Conservation (phyloP, 2,113 vertebrate genomes). For the Nanger granti region DNA sequence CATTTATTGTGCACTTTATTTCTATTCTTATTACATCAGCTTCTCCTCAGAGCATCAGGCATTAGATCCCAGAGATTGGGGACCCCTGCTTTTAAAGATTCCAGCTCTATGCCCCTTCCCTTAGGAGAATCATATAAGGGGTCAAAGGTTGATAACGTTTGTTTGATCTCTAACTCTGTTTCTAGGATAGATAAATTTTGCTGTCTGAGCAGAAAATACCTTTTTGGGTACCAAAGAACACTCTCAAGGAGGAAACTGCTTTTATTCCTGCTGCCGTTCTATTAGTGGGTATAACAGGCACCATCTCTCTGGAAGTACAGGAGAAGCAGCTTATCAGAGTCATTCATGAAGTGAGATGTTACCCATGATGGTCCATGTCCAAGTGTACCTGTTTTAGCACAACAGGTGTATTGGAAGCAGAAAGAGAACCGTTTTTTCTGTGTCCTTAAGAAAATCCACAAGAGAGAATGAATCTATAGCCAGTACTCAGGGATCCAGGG, state of each 20-base stretch:
- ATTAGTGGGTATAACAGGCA: no score
- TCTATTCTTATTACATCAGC: not conserved
- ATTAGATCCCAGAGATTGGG: not conserved
- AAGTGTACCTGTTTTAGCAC: not conserved
- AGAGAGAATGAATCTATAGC: not conserved
- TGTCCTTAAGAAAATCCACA: not conserved
- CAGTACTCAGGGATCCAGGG: not conserved
- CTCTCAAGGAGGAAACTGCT: not conserved
- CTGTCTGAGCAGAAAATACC: not conserved
- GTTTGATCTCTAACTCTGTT: not conserved
- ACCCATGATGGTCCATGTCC: not conserved
- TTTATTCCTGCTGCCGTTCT: not conserved
- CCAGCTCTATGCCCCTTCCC: rapidly evolving
- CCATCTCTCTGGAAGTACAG: not conserved
- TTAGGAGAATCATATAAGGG: not conserved
- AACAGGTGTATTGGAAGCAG: not conserved
- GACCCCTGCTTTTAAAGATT: not conserved
- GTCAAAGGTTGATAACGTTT: not conserved
- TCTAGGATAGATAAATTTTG: not conserved
- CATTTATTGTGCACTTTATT: not conserved
- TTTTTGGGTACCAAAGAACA: no score
- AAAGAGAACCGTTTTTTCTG: not conserved
- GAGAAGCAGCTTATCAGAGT: not conserved
- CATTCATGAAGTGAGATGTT: not conserved
- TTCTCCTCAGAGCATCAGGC: not conserved